Percentiles rank a stretch among this genome's conserved stretches.
phyloP scores from a whole-genome alignment of 2,888 invertebrate species.

The Cheilosia pagana region DNA sequence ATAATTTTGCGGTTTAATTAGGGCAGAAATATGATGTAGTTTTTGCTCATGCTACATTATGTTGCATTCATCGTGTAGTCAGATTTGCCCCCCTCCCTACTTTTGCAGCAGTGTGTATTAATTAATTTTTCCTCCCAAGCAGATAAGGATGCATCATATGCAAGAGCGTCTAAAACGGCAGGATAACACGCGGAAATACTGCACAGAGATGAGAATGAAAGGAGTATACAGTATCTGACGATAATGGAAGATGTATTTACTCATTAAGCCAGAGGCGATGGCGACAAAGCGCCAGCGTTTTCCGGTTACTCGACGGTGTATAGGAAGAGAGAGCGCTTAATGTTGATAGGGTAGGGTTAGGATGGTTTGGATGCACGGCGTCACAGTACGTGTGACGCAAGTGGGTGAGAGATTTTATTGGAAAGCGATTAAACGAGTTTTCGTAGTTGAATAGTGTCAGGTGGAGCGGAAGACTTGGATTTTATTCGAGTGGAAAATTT shows the following conservation, averaged over 20 bases:
- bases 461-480: too few species aligned
- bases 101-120: conserved; percentile 1
- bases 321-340: background rate
- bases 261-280: conserved; percentile 31
- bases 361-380: background rate
- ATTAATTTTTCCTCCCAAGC: conserved; percentile 39
- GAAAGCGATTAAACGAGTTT: too few species aligned
- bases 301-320: conserved; percentile 11
- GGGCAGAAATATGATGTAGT: conserved; percentile 58
- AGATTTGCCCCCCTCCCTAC: background rate
- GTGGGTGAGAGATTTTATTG: too few species aligned
- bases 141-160: conserved; percentile 35
- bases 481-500: too few species aligned
- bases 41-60: conserved; percentile 20
- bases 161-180: conserved; percentile 2
- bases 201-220: conserved; percentile 14
- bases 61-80: conserved; percentile 19
- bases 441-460: too few species aligned
- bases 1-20: conserved; percentile 68
- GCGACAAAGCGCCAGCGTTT: conserved; percentile 26
- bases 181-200: conserved; percentile 46
- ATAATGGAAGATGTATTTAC: conserved; percentile 44
- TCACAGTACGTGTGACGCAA: background rate
- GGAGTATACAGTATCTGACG: conserved; percentile 10
- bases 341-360: background rate